Percentiles rank a stretch among this genome's conserved stretches.
These are phyloP conservation scores for Campoplex nolae DNA, from an alignment of 2,888 invertebrate species.

Conservation along the genomic window DNA sequence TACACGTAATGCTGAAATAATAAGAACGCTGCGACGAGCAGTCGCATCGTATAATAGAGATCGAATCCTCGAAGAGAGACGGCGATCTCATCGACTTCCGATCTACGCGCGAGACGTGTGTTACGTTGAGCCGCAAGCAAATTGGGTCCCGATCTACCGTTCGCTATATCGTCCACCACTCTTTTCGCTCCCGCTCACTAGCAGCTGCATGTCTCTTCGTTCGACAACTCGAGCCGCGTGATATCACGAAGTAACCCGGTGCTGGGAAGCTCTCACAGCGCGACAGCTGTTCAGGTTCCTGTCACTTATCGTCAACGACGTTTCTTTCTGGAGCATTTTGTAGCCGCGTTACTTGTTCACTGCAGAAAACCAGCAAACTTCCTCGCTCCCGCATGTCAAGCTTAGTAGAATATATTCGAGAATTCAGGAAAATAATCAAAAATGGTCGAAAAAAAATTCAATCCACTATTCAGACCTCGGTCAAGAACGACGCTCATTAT, in stretches of 20 bases:
- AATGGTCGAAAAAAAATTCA: background rate
- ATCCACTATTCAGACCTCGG: no score
- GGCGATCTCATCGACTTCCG: constrained; percentile 69
- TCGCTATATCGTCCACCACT: constrained; percentile 46
- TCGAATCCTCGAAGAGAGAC: constrained; percentile 27
- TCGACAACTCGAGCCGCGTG: constrained; percentile 41
- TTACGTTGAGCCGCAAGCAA: constrained; percentile 66
- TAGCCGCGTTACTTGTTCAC: background rate
- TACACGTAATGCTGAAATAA: background rate
- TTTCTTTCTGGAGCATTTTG: constrained; percentile 20
- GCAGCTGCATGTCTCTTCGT: constrained; percentile 62
- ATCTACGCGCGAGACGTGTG: constrained; percentile 62
- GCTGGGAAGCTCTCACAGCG: constrained; percentile 36
- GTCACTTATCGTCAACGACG: constrained; percentile 59
- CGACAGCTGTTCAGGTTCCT: constrained; percentile 64
- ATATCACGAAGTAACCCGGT: constrained; percentile 58
- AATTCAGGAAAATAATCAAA: background rate
- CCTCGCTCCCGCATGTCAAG: background rate
- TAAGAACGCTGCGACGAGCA: constrained; percentile 16
- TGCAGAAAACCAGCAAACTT: background rate
- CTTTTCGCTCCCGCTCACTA: constrained; percentile 45
- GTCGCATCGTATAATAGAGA: constrained; percentile 22
- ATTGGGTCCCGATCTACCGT: constrained; percentile 66
- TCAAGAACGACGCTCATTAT: background rate
- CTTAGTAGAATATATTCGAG: background rate